Evolutionary conservation across 2,888 invertebrate genomes (phyloP), one percentile per base, ranked within the genome.

Genomic region (Zygaena filipendulae): DNA sequence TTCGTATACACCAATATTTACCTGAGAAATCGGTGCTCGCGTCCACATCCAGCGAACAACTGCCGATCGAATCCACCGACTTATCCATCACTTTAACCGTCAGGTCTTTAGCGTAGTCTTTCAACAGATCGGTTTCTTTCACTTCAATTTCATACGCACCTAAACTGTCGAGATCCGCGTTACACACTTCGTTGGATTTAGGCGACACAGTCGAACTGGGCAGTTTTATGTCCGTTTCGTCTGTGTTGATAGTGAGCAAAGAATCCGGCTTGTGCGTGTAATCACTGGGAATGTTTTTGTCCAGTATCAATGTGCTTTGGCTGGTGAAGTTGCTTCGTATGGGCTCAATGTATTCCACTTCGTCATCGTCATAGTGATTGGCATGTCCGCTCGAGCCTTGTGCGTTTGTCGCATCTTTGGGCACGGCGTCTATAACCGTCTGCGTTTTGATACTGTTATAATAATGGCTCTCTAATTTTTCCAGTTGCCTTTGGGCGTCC

Each of bases 31-130:
- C 87, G 36, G 86, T 86, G 54, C 87, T 85, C 32, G 87, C 88
- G 56, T 92, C 91, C 66, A 90, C 90, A 68, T 92, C 92, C 54
- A 92, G 80, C 45, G 92, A 92, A 74, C 92, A 92, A 77, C 89
- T 89, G 50, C 92, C 92, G 52, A 92, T 92, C 31, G 92, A 92
- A 68, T 92, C 92, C 70, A 88, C 84, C 13, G 89, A 89, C 46
- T 86, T 84, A 74, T 88, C 88, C 88, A 88, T 88, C 37, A 75
- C 77, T 68, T 83, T 80, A 4, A 80, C 80, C 3, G 71, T 69
- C 24, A 79, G 46, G 23, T 74, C 62, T 36, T 71, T 79, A 1
- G 53, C 42, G 30, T 59, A 49, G 20, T 54, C 57, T 36, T 68
- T 71, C 20, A 68, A 49, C 23, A 79, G 45, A 52, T 81, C 81